Conservation (phyloP, 2,797 vertebrate species). For the Myioborus melanocephalus region DNA sequence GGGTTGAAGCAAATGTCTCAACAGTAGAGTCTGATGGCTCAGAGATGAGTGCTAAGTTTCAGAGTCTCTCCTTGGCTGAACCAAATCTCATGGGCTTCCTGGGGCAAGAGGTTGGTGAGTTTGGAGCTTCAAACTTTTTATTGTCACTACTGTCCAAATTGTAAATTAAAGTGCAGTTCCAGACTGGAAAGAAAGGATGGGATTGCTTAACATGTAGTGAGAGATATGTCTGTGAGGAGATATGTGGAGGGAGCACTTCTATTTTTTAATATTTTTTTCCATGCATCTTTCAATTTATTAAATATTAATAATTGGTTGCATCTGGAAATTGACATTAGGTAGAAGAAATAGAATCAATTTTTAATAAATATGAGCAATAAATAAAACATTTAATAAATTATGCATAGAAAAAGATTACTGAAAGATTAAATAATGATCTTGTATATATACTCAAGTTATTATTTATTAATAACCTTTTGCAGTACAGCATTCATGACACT, state of each 20-base stretch:
- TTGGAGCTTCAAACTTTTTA: background rate
- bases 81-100: background rate
- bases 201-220: background rate
- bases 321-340: constrained; percentile 48
- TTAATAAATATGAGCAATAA: constrained; percentile 79
- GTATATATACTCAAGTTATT: constrained; percentile 74
- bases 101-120: background rate
- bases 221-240: background rate
- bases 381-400: constrained; percentile 81
- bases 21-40: background rate
- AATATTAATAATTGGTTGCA: constrained; percentile 57
- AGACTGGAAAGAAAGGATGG: background rate
- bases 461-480: constrained; percentile 71
- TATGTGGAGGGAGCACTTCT: background rate
- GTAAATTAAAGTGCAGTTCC: background rate
- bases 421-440: constrained; percentile 81
- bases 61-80: background rate
- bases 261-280: background rate
- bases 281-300: constrained; percentile 51
- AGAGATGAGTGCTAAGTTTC: background rate
- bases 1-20: background rate
- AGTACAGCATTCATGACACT: constrained; percentile 37
- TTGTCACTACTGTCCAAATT: background rate
- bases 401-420: constrained; percentile 76
- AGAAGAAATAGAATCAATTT: constrained; percentile 77